Evolutionary conservation across 2,797 vertebrate genomes (phyloP), one percentile per base, ranked within the genome.

Genomic region (Halcyon leucocephala): DNA sequence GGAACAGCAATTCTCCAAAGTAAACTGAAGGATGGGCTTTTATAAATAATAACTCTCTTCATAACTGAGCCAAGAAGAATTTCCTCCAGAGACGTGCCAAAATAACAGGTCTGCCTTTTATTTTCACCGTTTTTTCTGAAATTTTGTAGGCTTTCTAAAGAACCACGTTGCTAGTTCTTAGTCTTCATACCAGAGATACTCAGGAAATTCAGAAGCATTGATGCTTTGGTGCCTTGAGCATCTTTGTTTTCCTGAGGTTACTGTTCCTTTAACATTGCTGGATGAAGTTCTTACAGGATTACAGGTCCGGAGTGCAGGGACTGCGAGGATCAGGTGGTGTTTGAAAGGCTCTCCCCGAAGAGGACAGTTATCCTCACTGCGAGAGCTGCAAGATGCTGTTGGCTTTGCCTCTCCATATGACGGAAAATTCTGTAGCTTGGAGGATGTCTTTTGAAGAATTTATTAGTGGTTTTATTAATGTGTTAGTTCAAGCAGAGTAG

Each of bases 31-130:
- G 42, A 92, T 93, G 79, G 89, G 76, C 73, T 86, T 90, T 92
- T 82, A 49, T 83, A 88, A 89, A 82, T 85, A 94, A 73, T 48
- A 51, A 54, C 60, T 92, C 82, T 60, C 57, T 81, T 89, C 84
- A 60, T 60, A 83, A 78, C 64, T 52, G 78, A 77, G 67, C 86
- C 87, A 89, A 76, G 82, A 65, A 85, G 96, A 93, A 95, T 95
- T 94, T 95, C 93, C 94, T 96, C 72, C 86, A 65, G 13, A 20
- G 85, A 51, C 58, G 94, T 94, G 89, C 92, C 89, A 95, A 90
- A 85, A 91, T n/a, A 90, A 62, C 87, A 92, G 52, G 25, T 94
- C 95, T 96, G 39, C 60, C 73, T 89, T 92, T 85, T 80, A 64
- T 80, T 93, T 91, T 61, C 64, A 49, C 14, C 62, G 58, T 84